phyloP scores from a whole-genome alignment of 2,888 invertebrate genomes.

The Morpho deidamia region DNA sequence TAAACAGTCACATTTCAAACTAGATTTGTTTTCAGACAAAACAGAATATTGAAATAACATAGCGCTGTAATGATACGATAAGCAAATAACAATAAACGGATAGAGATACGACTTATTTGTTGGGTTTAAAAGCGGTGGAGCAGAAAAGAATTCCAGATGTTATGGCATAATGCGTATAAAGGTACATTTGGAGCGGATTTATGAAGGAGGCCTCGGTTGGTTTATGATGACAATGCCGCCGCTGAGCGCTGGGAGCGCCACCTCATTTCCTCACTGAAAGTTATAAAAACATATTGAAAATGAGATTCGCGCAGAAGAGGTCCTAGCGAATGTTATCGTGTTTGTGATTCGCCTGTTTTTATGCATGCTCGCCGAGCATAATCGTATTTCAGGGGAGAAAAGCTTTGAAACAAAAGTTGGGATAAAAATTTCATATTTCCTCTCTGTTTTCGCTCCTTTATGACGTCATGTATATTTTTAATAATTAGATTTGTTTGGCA shows the following conservation, averaged over 20 bases:
- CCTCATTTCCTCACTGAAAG: constrained; percentile 77
- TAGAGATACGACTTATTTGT: constrained; percentile 50
- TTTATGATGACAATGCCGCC: constrained; percentile 74
- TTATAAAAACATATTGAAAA: constrained; percentile 79
- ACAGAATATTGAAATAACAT: constrained; percentile 10
- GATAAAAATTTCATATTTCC: constrained; percentile 7
- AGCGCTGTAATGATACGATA: constrained; percentile 20
- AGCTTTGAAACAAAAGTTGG: constrained; percentile 26
- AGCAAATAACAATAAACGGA: constrained; percentile 26
- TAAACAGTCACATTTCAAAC: too few species aligned
- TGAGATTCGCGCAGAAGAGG: constrained; percentile 69
- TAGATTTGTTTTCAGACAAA: not conserved
- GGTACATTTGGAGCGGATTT: constrained; percentile 73
- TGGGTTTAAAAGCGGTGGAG: constrained; percentile 54
- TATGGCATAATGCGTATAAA: constrained; percentile 74
- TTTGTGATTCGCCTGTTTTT: constrained; percentile 74
- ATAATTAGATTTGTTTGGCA: not conserved
- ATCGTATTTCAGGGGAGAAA: constrained; percentile 53
- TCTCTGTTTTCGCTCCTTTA: not conserved
- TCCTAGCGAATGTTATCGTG: constrained; percentile 73
- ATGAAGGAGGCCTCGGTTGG: constrained; percentile 70
- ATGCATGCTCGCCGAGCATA: constrained; percentile 55
- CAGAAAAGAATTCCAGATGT: constrained; percentile 46
- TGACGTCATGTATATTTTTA: not conserved
- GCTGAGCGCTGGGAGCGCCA: constrained; percentile 62